These are phyloP conservation scores for Brevimyrus niger DNA, from an alignment of 2,113 vertebrate genomes.

Conservation along the genomic window DNA sequence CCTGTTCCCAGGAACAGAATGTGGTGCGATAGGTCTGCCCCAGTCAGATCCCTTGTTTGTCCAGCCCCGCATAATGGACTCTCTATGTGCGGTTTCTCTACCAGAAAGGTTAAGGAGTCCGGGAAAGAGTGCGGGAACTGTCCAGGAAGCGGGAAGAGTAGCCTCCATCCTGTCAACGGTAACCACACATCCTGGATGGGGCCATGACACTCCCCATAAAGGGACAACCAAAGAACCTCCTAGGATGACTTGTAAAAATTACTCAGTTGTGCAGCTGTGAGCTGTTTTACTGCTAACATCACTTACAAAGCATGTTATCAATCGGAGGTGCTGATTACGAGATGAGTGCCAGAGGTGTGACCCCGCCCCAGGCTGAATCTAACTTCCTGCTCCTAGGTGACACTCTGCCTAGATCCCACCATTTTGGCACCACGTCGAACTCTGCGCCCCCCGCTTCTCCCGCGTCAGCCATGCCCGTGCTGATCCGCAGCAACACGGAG, in stretches of 20 bases:
- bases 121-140: constrained; percentile 42
- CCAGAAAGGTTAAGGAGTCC: constrained; percentile 42
- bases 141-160: constrained; percentile 36
- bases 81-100: background rate
- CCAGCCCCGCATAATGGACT: background rate
- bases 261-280: background rate
- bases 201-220: background rate
- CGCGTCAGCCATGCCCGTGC: constrained; percentile 54
- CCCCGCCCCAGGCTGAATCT: background rate
- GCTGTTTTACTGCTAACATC: background rate
- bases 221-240: background rate
- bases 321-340: background rate
- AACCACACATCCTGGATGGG: constrained; percentile 3
- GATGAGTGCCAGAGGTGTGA: background rate
- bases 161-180: constrained; percentile 42
- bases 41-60: background rate
- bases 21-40: background rate
- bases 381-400: constrained; percentile 64
- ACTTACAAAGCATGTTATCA: background rate
- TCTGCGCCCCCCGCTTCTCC: constrained; percentile 57
- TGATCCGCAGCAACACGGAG: constrained; percentile 70
- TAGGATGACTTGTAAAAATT: background rate
- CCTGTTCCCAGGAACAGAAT: background rate
- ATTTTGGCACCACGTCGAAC: constrained; percentile 49
- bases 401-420: constrained; percentile 57